phyloP scores from a whole-genome alignment of 2,797 vertebrate species.

The Enteromius thamalakanensis region DNA sequence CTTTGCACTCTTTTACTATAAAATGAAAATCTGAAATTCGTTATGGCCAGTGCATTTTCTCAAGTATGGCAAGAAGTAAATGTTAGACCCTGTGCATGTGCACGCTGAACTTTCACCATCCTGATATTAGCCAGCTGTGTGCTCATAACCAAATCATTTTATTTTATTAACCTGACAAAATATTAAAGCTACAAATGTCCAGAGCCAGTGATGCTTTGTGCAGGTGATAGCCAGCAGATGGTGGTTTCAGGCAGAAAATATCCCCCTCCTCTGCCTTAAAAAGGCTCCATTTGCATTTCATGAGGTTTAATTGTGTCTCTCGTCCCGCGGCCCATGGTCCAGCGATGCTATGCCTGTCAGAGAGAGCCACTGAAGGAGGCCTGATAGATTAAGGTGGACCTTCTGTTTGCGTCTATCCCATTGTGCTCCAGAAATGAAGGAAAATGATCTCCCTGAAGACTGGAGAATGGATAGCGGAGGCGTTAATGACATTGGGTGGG shows the following conservation, averaged over 20 bases:
- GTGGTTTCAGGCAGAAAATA: conserved; percentile 68
- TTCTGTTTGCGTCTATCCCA: conserved; percentile 83
- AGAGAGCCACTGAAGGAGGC: conserved; percentile 69
- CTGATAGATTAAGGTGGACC: conserved; percentile 91
- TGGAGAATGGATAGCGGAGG: conserved; percentile 58
- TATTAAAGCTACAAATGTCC: conserved; percentile 89
- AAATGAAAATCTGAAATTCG: neutral
- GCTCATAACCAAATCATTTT: conserved; percentile 63
- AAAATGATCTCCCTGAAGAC: conserved; percentile 82
- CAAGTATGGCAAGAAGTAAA: neutral
- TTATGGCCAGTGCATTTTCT: neutral
- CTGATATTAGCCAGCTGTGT: conserved; percentile 72
- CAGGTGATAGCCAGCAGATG: conserved; percentile 91
- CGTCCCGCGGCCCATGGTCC: conserved; percentile 60
- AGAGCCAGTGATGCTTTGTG: conserved; percentile 73
- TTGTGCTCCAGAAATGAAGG: conserved; percentile 85
- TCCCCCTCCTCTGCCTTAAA: conserved; percentile 65
- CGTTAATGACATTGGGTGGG: conserved; percentile 69
- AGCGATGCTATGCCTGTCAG: conserved; percentile 88
- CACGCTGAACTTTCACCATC: conserved; percentile 55
- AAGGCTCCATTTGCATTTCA: conserved; percentile 94
- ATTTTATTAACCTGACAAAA: conserved; percentile 86
- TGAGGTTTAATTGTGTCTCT: conserved; percentile 90
- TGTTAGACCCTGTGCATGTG: neutral
- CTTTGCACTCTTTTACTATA: neutral